Evolutionary conservation across 2,113 vertebrate species (phyloP).

Genomic region (Triplophysa siluroides): DNA sequence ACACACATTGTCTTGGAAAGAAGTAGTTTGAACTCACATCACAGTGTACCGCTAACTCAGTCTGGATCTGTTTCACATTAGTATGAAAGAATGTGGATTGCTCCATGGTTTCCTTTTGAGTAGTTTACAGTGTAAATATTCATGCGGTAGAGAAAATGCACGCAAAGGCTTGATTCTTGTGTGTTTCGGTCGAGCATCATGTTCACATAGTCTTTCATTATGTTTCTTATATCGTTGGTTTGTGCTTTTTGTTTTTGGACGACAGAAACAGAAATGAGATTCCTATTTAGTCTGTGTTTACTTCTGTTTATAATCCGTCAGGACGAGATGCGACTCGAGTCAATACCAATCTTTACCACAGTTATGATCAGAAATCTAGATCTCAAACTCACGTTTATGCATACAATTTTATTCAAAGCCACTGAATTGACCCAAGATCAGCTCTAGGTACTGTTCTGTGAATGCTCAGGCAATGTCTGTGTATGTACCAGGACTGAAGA

Average conservation of each 20-base stretch:
- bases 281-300: constrained; percentile 54
- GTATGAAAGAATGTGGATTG: constrained; percentile 3
- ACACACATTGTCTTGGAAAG: background rate
- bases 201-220: background rate
- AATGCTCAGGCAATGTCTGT: constrained; percentile 2
- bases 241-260: background rate
- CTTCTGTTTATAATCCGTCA: constrained; percentile 28
- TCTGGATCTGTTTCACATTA: constrained; percentile 38
- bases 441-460: background rate
- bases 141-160: constrained; percentile 10
- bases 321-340: background rate
- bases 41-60: background rate
- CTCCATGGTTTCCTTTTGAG: constrained; percentile 17
- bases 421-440: background rate
- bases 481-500: constrained; percentile 23
- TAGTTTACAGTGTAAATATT: constrained; percentile 13
- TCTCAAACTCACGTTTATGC: background rate
- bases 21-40: constrained; percentile 20
- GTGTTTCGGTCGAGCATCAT: background rate
- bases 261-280: background rate
- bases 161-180: background rate
- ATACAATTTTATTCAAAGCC: constrained; percentile 2
- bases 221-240: background rate
- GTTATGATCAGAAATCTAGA: background rate
- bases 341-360: background rate